These are phyloP conservation scores for Leptinotarsa juncta DNA, from an alignment of 2,888 invertebrate species.

Conservation along the genomic window DNA sequence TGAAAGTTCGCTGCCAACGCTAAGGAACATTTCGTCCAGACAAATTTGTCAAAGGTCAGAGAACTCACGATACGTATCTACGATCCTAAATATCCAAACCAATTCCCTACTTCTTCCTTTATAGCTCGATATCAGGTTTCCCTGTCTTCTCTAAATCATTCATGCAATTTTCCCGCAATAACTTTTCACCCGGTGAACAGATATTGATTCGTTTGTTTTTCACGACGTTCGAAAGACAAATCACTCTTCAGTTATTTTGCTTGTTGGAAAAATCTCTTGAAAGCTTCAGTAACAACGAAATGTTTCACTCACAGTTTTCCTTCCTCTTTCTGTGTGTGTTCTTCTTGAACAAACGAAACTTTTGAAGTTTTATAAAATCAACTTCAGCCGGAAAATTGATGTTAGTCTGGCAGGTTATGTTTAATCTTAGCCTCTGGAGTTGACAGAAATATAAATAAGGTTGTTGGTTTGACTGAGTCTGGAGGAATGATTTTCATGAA, in stretches of 20 bases:
- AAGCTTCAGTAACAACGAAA: conserved; percentile 21
- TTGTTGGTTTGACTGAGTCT: neutral
- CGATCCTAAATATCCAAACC: conserved; percentile 13
- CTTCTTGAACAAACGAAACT: neutral
- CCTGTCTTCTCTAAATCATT: conserved; percentile 16
- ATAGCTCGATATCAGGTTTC: conserved; percentile 9
- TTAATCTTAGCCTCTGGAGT: neutral
- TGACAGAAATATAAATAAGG: conserved; percentile 7
- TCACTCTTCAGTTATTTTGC: conserved; percentile 24
- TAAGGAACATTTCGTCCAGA: neutral
- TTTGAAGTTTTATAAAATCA: conserved; percentile 10
- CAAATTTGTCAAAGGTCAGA: neutral
- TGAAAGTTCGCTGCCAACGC: neutral
- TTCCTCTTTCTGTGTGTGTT: conserved; percentile 4
- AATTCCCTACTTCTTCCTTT: neutral
- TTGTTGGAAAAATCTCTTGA: conserved; percentile 24
- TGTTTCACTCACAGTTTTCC: conserved; percentile 16
- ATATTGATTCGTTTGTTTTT: conserved; percentile 29
- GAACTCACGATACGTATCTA: neutral
- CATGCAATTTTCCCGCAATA: conserved; percentile 16
- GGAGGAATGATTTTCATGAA: neutral
- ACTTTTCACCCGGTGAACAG: conserved; percentile 10
- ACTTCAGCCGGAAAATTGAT: conserved; percentile 4
- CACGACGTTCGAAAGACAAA: conserved; percentile 25
- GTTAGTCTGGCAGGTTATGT: conserved; percentile 10